phyloP scores from a whole-genome alignment of 2,888 invertebrate species.

The Epinotia demarniana region DNA sequence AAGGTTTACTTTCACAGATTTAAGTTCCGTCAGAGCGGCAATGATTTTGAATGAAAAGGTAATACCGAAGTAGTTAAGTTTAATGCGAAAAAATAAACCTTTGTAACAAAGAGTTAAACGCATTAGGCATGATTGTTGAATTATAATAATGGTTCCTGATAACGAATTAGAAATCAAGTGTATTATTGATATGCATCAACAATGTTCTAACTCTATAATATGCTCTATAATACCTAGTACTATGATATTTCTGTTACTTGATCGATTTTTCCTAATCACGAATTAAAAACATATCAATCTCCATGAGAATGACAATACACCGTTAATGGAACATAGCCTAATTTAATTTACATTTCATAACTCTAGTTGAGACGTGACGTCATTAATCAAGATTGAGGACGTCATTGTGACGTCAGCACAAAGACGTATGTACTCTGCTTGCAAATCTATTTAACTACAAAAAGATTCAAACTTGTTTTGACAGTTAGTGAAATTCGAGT shows the following conservation, averaged over 20 bases:
- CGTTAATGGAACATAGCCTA: constrained; percentile 32
- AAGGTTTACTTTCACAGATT: no score
- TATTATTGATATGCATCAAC: no score
- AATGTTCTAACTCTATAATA: no score
- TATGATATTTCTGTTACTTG: not conserved
- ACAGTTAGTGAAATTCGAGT: not conserved
- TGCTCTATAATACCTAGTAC: not conserved
- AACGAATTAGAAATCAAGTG: no score
- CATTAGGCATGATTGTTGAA: no score
- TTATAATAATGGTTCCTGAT: no score
- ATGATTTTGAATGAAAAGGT: no score
- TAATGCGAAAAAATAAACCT: no score
- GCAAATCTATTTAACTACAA: not conserved
- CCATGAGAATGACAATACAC: constrained; percentile 32
- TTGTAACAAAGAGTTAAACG: no score
- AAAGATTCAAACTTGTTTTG: not conserved
- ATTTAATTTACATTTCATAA: constrained; percentile 38
- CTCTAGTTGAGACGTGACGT: constrained; percentile 28
- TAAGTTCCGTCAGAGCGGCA: no score
- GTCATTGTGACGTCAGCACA: constrained; percentile 32
- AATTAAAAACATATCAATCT: constrained; percentile 32
- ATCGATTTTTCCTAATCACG: constrained; percentile 10
- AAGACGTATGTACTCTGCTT: constrained; percentile 31
- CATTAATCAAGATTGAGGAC: constrained; percentile 29
- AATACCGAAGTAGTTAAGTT: no score